Conservation (phyloP, 2,888 invertebrate genomes). For the Zaprionus lineosus region DNA sequence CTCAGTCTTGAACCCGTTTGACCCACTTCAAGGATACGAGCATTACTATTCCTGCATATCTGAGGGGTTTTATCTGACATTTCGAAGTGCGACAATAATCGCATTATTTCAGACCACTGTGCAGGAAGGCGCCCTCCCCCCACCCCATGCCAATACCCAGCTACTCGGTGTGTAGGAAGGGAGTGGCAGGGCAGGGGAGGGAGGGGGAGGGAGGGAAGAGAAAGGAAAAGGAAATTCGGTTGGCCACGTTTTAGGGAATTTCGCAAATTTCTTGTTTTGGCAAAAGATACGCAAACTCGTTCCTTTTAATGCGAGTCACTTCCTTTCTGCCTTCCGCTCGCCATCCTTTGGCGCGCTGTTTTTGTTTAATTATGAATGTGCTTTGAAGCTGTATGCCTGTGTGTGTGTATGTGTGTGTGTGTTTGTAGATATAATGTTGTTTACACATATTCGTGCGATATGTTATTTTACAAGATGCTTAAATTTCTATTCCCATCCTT, state of each 20-base stretch:
- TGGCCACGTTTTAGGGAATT: constrained; percentile 22
- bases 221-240: no score
- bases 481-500: constrained; percentile 33
- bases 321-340: constrained; percentile 6
- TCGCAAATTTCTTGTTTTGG: constrained; percentile 9
- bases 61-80: constrained; percentile 47
- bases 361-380: constrained; percentile 69
- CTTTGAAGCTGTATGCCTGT: constrained; percentile 8
- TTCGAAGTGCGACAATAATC: constrained; percentile 53
- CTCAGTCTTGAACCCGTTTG: constrained; percentile 5
- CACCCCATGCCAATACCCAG: no score
- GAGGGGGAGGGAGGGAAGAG: no score
- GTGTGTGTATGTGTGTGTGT: constrained; percentile 9
- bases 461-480: constrained; percentile 59
- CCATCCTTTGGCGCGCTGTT: constrained; percentile 46
- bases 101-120: constrained; percentile 52
- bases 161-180: no score
- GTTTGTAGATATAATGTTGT: constrained; percentile 20
- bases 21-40: constrained; percentile 47
- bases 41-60: constrained; percentile 2
- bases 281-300: neutral
- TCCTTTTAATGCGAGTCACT: neutral
- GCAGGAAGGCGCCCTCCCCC: no score
- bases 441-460: constrained; percentile 49
- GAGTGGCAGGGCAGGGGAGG: no score